Conservation (phyloP, 2,113 vertebrate species). For the Kryptolebias marmoratus region DNA sequence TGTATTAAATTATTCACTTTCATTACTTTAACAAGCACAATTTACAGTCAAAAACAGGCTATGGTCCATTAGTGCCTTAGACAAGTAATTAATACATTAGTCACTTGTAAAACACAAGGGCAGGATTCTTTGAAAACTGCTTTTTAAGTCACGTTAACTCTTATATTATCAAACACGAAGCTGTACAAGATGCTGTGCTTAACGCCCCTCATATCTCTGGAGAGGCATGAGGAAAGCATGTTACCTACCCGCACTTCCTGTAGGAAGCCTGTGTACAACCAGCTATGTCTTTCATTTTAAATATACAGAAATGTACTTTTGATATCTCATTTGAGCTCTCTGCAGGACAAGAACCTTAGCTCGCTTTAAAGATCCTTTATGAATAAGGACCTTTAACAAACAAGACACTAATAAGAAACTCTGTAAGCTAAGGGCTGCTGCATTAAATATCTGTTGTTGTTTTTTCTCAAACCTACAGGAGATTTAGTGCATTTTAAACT, state of each 20-base stretch:
- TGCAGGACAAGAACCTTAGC: slow-evolving; percentile 8
- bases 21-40: slow-evolving; percentile 82
- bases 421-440: slow-evolving; percentile 18
- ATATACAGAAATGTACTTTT: slow-evolving; percentile 17
- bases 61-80: slow-evolving; percentile 82
- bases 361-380: slow-evolving; percentile 32
- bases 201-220: slow-evolving; percentile 27
- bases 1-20: slow-evolving; percentile 86
- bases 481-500: slow-evolving; percentile 52
- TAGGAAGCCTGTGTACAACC: slow-evolving; percentile 35
- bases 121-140: slow-evolving; percentile 62
- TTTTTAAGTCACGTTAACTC: slow-evolving; percentile 50
- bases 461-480: slow-evolving; percentile 37
- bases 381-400: not conserved
- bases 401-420: slow-evolving; percentile 23
- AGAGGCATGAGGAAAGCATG: slow-evolving; percentile 48
- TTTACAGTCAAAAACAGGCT: slow-evolving; percentile 82
- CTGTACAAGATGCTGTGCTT: slow-evolving; percentile 63
- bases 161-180: slow-evolving; percentile 50
- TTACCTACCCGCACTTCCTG: slow-evolving; percentile 10
- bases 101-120: slow-evolving; percentile 65
- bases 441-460: slow-evolving; percentile 25
- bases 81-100: slow-evolving; percentile 80
- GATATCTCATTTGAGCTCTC: slow-evolving; percentile 7
- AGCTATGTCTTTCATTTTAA: slow-evolving; percentile 16